A percentile compares a stretch with the other conserved stretches of the same genome.
These are phyloP conservation scores for Meloidogyne floridensis DNA, from an alignment of 1,140 invertebrate species.

Conservation along the genomic window DNA sequence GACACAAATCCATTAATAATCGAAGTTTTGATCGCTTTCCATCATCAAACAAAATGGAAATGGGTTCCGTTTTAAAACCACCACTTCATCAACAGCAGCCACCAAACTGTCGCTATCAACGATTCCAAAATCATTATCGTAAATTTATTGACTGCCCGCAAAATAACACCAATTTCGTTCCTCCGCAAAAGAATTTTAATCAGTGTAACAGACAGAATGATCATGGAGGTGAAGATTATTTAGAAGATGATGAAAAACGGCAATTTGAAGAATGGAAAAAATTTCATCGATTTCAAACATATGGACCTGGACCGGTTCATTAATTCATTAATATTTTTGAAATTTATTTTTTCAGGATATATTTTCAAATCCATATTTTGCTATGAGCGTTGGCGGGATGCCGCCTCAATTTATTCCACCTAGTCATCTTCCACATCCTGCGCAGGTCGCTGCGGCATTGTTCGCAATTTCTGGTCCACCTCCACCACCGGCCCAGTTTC, in stretches of 20 bases:
- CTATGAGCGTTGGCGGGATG: background rate
- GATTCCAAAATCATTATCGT: background rate
- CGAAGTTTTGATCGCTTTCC: background rate
- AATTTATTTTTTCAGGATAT: background rate
- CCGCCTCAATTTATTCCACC: background rate
- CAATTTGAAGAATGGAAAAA: background rate
- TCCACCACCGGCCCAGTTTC: background rate
- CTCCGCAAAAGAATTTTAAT: background rate
- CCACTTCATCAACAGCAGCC: background rate
- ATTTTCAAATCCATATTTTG: background rate
- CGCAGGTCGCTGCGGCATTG: background rate
- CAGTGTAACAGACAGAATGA: background rate
- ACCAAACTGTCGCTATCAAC: background rate
- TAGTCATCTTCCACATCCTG: background rate
- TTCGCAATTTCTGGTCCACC: background rate
- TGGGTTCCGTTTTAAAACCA: background rate
- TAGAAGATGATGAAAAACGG: background rate
- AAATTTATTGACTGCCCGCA: background rate
- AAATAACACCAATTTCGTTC: background rate
- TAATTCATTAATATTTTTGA: background rate
- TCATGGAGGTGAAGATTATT: background rate
- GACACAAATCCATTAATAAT: background rate
- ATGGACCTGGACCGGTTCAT: background rate
- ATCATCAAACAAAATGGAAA: background rate
- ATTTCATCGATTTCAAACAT: background rate